phyloP scores from a whole-genome alignment of 2,888 invertebrate genomes.

The Athalia cordata region DNA sequence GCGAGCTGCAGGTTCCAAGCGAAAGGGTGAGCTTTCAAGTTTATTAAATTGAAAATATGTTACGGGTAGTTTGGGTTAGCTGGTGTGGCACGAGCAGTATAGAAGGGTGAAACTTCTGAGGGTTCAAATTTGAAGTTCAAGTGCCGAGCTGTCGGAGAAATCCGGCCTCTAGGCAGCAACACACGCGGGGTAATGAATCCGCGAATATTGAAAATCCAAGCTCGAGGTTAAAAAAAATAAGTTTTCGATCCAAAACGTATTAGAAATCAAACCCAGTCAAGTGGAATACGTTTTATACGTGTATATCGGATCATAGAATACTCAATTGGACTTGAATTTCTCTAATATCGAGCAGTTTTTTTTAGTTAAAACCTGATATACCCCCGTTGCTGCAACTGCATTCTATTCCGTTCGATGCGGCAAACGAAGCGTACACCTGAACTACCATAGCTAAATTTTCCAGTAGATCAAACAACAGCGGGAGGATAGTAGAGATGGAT shows the following conservation, averaged over 20 bases:
- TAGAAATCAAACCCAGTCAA: too few species aligned
- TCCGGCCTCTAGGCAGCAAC: background rate
- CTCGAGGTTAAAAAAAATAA: background rate
- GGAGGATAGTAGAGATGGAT: conserved; percentile 53
- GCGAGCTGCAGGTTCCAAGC: conserved; percentile 29
- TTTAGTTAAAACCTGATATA: background rate
- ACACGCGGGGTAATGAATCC: background rate
- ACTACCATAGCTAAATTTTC: conserved; percentile 18
- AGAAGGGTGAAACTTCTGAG: conserved; percentile 40
- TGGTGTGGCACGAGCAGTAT: conserved; percentile 30
- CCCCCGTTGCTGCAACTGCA: background rate
- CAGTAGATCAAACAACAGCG: conserved; percentile 47
- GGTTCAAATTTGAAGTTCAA: conserved; percentile 39
- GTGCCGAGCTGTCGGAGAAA: conserved; percentile 20
- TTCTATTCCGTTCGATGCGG: conserved; percentile 19
- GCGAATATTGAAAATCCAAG: conserved; percentile 1
- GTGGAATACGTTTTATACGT: too few species aligned
- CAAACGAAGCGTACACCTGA: conserved; percentile 28
- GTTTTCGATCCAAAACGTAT: too few species aligned
- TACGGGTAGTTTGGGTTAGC: conserved; percentile 52
- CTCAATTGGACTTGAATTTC: background rate
- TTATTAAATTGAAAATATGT: conserved; percentile 70
- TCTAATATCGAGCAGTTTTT: background rate
- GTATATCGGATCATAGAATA: background rate
- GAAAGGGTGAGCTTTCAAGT: conserved; percentile 48